A percentile compares a stretch with the other conserved stretches of the same genome.
Evolutionary conservation across 53 echinoderm and acorn worm genomes (phyloP).

Genomic region (Henricia sp.): DNA sequence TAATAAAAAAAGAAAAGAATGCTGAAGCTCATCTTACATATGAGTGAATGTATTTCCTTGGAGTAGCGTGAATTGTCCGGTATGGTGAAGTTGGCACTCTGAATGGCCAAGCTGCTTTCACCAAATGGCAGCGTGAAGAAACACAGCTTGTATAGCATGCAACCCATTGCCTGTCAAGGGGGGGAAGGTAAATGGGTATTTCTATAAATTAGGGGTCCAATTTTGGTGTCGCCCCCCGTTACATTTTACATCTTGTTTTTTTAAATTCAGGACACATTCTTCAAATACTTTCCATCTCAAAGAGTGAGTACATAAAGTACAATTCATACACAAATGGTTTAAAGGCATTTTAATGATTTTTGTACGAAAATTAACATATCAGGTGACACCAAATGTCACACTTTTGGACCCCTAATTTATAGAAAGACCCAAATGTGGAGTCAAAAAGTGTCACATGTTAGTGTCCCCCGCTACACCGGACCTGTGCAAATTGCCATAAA

Average conservation of each 20-base stretch:
- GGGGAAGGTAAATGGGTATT: neutral
- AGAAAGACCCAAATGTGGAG: too few species aligned
- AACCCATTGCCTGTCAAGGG: slow-evolving; percentile 84
- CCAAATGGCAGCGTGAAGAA: slow-evolving; percentile 96
- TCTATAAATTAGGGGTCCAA: neutral
- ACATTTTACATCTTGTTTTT: neutral
- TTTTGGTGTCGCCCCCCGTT: neutral
- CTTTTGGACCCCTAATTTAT: too few species aligned
- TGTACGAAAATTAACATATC: too few species aligned
- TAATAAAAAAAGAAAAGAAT: too few species aligned
- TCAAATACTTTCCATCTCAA: neutral
- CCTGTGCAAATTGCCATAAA: too few species aligned
- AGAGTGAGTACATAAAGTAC: too few species aligned
- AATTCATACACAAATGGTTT: too few species aligned
- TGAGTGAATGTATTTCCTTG: slow-evolving; percentile 85
- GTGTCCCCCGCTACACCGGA: too few species aligned
- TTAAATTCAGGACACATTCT: neutral
- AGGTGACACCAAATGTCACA: too few species aligned
- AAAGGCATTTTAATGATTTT: too few species aligned
- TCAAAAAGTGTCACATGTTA: too few species aligned
- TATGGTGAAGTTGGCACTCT: slow-evolving; percentile 95
- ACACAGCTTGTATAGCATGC: slow-evolving; percentile 98
- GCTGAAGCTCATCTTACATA: too few species aligned
- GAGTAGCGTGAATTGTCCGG: slow-evolving; percentile 92
- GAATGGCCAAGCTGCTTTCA: slow-evolving; percentile 95